phyloP scores from a whole-genome alignment of 2,888 invertebrate genomes.

The Panorpa germanica region DNA sequence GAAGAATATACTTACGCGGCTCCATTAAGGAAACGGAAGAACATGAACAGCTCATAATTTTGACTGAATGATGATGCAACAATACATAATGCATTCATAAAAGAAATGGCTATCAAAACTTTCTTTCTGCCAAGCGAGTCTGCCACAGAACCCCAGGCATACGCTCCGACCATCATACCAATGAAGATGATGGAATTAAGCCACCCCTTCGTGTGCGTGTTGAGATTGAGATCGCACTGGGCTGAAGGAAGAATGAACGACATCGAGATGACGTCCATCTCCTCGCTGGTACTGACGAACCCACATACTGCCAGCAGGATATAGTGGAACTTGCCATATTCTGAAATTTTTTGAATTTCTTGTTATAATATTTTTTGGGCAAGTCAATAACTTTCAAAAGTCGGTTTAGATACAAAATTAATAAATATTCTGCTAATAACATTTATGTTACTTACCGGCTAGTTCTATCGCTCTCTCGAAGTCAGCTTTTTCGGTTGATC shows the following conservation, averaged over 20 bases:
- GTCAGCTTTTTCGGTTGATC: slow-evolving; percentile 52
- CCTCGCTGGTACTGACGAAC: slow-evolving; percentile 86
- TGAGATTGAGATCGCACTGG: slow-evolving; percentile 76
- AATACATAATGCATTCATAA: slow-evolving; percentile 79
- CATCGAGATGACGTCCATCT: slow-evolving; percentile 91
- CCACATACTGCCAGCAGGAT: slow-evolving; percentile 79
- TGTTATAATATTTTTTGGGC: not conserved
- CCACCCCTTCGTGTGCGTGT: slow-evolving; percentile 67
- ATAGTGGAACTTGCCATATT: slow-evolving; percentile 81
- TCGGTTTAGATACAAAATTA: not conserved
- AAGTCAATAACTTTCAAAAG: slow-evolving; percentile 17
- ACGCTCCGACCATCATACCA: slow-evolving; percentile 91
- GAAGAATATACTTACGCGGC: slow-evolving; percentile 59
- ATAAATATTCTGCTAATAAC: slow-evolving; percentile 8
- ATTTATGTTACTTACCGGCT: slow-evolving; percentile 33
- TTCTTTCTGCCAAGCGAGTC: slow-evolving; percentile 75
- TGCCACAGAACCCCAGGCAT: slow-evolving; percentile 81
- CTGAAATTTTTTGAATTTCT: slow-evolving; percentile 26
- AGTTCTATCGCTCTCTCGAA: slow-evolving; percentile 77
- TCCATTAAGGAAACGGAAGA: slow-evolving; percentile 80
- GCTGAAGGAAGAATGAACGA: slow-evolving; percentile 87
- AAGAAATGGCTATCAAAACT: slow-evolving; percentile 73
- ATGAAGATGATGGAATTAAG: slow-evolving; percentile 66
- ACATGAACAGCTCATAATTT: slow-evolving; percentile 71
- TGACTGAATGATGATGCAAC: slow-evolving; percentile 82